Evolutionary conservation across 2,113 vertebrate genomes (phyloP).

Genomic region (Acanthochromis polyacanthus): DNA sequence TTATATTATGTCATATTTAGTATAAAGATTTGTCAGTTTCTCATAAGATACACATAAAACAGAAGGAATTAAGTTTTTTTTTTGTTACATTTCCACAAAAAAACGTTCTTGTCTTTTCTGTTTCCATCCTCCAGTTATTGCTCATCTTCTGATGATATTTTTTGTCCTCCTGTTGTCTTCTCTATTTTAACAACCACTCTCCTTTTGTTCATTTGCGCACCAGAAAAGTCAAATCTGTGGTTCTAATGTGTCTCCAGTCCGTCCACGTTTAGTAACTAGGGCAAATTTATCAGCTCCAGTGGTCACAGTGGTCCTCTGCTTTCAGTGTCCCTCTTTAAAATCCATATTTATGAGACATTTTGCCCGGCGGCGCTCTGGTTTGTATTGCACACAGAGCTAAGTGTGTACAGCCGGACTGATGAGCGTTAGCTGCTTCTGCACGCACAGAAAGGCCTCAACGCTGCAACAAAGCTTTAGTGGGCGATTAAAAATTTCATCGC

Average conservation of each 20-base stretch:
- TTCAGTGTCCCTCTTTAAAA: slow-evolving; percentile 6
- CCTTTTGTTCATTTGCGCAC: no score
- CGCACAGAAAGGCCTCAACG: neutral
- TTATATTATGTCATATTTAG: no score
- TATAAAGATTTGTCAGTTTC: no score
- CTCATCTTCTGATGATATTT: no score
- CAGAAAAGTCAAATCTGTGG: neutral
- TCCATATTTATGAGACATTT: slow-evolving; percentile 43
- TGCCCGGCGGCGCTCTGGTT: slow-evolving; percentile 11
- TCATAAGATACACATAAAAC: no score
- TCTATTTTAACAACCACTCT: no score
- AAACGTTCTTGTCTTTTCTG: no score
- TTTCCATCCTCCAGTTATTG: no score
- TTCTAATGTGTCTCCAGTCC: no score
- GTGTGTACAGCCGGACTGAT: slow-evolving; percentile 4
- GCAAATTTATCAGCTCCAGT: neutral
- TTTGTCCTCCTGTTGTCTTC: no score
- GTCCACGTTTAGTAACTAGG: neutral
- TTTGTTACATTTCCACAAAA: no score
- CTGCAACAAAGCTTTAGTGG: neutral
- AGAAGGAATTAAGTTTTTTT: no score
- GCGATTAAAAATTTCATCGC: neutral
- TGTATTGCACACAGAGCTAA: neutral
- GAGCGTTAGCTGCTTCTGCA: slow-evolving; percentile 7
- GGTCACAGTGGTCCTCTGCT: neutral